Evolutionary conservation across 2,113 vertebrate genomes (phyloP).

Genomic region (Antennarius striatus): DNA sequence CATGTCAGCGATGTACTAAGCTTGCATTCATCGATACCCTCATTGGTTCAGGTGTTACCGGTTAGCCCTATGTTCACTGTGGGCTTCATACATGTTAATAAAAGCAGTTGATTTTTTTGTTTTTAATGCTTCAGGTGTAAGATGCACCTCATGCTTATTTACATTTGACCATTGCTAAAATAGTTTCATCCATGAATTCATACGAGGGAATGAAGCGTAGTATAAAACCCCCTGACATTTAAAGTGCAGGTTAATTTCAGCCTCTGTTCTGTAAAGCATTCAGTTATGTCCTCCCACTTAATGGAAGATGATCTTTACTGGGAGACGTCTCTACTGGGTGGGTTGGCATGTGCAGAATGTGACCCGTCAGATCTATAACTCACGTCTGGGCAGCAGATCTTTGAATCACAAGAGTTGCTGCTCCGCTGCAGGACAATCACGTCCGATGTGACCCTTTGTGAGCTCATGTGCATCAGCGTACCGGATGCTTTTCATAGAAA

Average conservation of each 20-base stretch:
- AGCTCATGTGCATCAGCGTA: no score
- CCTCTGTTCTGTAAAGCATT: conserved; percentile 29
- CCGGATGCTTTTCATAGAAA: no score
- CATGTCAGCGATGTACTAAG: conserved; percentile 36
- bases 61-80: conserved; percentile 6
- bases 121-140: no score
- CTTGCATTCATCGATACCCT: conserved; percentile 32
- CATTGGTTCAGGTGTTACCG: not conserved
- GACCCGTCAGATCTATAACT: conserved; percentile 35
- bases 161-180: no score
- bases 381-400: conserved; percentile 28
- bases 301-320: conserved; percentile 63
- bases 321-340: conserved; percentile 56
- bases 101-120: not conserved
- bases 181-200: no score
- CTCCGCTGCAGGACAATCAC: not conserved
- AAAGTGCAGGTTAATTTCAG: conserved; percentile 24
- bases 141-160: no score
- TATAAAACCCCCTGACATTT: not conserved
- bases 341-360: conserved; percentile 61
- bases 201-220: no score
- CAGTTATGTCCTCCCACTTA: conserved; percentile 23
- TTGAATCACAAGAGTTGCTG: conserved; percentile 20
- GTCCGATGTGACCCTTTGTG: not conserved
- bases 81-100: not conserved